Conservation (phyloP, 2,113 vertebrate species). For the Ptilonorhynchus violaceus region DNA sequence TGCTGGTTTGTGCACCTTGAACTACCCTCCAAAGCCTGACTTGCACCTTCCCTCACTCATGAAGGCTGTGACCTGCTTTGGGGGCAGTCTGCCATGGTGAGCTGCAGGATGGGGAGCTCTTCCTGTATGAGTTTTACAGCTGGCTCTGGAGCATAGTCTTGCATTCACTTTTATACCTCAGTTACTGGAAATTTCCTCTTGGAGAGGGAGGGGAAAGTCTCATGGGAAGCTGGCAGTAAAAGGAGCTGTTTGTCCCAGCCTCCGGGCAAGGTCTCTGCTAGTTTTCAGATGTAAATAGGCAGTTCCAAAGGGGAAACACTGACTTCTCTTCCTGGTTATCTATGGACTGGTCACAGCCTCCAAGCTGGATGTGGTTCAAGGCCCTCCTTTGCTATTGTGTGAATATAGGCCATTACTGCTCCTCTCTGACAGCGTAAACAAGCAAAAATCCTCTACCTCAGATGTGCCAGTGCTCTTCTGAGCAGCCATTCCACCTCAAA, state of each 20-base stretch:
- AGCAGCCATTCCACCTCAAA: rapidly evolving
- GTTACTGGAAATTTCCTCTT: constrained; percentile 20
- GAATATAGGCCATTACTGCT: neutral
- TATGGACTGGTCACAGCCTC: neutral
- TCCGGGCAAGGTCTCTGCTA: neutral
- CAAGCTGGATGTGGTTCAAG: constrained; percentile 6
- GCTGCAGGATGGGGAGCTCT: neutral
- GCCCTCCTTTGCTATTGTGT: neutral
- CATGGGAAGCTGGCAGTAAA: constrained; percentile 5
- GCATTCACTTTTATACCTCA: neutral
- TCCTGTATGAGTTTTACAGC: neutral
- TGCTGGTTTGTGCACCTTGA: neutral
- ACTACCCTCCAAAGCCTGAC: neutral
- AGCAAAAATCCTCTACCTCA: neutral
- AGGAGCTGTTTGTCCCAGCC: neutral
- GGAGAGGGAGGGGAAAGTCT: neutral
- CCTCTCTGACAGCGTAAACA: neutral
- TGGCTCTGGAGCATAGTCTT: neutral
- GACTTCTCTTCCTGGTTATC: constrained; percentile 18
- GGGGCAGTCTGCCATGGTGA: neutral
- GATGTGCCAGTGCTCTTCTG: neutral
- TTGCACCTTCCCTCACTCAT: neutral
- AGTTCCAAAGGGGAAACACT: neutral
- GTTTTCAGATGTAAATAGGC: constrained; percentile 42
- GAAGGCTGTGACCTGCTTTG: neutral